A percentile compares a stretch with the other conserved stretches of the same genome.
These are phyloP conservation scores for Epirrhoe tristata DNA, from an alignment of 2,888 invertebrate species.

Conservation along the genomic window DNA sequence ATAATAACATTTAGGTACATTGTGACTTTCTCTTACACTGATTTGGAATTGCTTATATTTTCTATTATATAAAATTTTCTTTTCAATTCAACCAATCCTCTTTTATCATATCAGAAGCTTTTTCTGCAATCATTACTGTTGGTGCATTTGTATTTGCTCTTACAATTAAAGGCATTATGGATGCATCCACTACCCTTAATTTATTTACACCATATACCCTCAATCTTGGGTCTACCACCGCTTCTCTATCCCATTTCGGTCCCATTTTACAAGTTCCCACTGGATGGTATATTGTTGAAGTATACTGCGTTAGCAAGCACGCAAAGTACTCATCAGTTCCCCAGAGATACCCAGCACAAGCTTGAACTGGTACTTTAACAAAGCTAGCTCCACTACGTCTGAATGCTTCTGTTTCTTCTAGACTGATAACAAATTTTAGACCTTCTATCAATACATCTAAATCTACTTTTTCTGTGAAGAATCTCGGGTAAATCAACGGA, in stretches of 20 bases:
- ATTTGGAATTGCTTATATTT: not conserved
- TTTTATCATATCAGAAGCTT: constrained; percentile 91
- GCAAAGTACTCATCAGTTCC: constrained; percentile 88
- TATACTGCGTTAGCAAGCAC: constrained; percentile 87
- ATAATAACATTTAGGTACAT: not conserved
- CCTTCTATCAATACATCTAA: constrained; percentile 86
- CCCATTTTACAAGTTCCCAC: constrained; percentile 90
- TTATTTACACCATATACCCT: constrained; percentile 87
- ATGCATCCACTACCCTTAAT: constrained; percentile 88
- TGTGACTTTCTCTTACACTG: not conserved
- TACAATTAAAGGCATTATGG: constrained; percentile 87
- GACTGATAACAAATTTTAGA: constrained; percentile 83
- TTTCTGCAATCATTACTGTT: constrained; percentile 94
- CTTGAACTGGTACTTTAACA: constrained; percentile 84
- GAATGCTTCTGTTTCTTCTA: constrained; percentile 87
- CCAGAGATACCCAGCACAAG: constrained; percentile 84
- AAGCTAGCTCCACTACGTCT: constrained; percentile 82
- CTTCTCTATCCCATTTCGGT: constrained; percentile 84
- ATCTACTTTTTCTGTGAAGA: constrained; percentile 88
- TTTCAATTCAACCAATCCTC: constrained; percentile 72
- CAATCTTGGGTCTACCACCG: constrained; percentile 88
- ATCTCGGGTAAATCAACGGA: constrained; percentile 90
- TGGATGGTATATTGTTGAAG: constrained; percentile 89
- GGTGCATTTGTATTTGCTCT: constrained; percentile 93
- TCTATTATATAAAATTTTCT: not conserved